These are phyloP conservation scores for Brachyrhaphis roseni DNA, from an alignment of 2,797 vertebrate genomes.

Conservation along the genomic window DNA sequence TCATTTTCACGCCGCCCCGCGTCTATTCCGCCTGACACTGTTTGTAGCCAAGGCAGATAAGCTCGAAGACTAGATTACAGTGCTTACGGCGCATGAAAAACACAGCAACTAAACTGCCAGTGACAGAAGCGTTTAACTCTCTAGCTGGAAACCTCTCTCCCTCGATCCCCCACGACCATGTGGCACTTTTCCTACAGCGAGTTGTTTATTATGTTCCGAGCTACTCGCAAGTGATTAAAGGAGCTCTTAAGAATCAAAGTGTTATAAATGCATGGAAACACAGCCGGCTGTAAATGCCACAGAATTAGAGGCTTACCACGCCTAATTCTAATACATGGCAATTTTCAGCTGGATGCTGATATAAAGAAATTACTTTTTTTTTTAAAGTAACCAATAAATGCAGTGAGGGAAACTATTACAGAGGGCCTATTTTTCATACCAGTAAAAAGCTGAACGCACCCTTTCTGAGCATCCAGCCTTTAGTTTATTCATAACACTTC, in stretches of 20 bases:
- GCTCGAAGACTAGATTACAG: conserved; percentile 89
- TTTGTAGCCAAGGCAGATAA: conserved; percentile 84
- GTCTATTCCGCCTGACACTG: conserved; percentile 83
- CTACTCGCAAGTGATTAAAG: conserved; percentile 98
- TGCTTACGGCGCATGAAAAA: conserved; percentile 93
- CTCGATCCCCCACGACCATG: conserved; percentile 71
- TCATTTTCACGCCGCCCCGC: conserved; percentile 70
- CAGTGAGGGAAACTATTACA: conserved; percentile 80
- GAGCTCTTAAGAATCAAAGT: conserved; percentile 97
- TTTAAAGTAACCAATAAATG: conserved; percentile 83
- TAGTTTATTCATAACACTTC: conserved; percentile 77
- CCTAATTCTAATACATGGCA: conserved; percentile 85
- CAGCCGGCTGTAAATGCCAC: conserved; percentile 97
- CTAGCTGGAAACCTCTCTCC: conserved; percentile 92
- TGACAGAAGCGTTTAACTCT: conserved; percentile 96
- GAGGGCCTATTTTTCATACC: conserved; percentile 70
- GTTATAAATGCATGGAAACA: conserved; percentile 99
- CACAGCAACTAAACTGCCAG: conserved; percentile 91
- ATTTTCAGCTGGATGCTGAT: conserved; percentile 86
- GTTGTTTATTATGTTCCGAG: conserved; percentile 99
- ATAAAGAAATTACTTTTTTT: conserved; percentile 86
- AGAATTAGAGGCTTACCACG: conserved; percentile 93
- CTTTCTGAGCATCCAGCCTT: conserved; percentile 71
- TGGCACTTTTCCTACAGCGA: conserved; percentile 94
- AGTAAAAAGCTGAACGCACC: conserved; percentile 73